phyloP scores from a whole-genome alignment of 2,888 invertebrate species.

The Cephalotes varians region DNA sequence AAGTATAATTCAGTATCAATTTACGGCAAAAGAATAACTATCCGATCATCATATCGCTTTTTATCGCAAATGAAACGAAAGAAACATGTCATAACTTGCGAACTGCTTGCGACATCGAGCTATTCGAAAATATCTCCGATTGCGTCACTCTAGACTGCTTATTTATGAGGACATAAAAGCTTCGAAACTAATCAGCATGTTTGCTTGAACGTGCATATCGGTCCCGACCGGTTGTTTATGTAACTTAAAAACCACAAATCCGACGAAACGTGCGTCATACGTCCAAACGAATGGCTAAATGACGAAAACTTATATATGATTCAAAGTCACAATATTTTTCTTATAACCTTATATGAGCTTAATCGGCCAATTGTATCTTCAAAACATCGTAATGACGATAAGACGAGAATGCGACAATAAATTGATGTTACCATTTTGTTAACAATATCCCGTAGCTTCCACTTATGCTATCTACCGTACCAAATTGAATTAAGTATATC shows the following conservation, averaged over 20 bases:
- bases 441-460: neutral
- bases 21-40: conserved; percentile 30
- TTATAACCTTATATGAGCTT: conserved; percentile 21
- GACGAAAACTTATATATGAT: conserved; percentile 23
- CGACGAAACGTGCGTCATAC: conserved; percentile 42
- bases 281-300: conserved; percentile 25
- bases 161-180: conserved; percentile 51
- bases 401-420: conserved; percentile 34
- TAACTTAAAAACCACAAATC: conserved; percentile 33
- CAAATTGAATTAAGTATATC: conserved; percentile 22
- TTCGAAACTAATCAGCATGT: conserved; percentile 46
- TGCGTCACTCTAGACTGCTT: conserved; percentile 18
- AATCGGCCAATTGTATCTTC: conserved; percentile 34
- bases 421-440: conserved; percentile 37
- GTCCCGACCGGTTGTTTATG: conserved; percentile 40
- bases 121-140: conserved; percentile 21
- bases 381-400: neutral
- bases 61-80: conserved; percentile 3
- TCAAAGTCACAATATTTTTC: conserved; percentile 34
- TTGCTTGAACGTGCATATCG: conserved; percentile 27
- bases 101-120: neutral
- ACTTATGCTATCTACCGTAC: conserved; percentile 19
- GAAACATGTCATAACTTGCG: conserved; percentile 9
- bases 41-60: neutral
- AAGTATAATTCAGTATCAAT: conserved; percentile 9